These are phyloP conservation scores for Drosophila nigromelanica DNA, from an alignment of 1,140 invertebrate species.

Conservation along the genomic window DNA sequence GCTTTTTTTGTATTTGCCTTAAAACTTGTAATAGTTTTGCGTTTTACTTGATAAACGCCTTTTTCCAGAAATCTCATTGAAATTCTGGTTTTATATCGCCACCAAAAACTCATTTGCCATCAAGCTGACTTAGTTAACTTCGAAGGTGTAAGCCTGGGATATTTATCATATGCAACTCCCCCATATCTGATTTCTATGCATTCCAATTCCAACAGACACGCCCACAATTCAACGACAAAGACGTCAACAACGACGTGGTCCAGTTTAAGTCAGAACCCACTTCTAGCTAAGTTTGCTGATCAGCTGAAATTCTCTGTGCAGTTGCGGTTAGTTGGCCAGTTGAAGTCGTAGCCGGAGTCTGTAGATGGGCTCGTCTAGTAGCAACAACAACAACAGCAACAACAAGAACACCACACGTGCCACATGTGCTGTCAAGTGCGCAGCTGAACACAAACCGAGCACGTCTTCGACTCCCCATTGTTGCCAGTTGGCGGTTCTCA, in stretches of 20 bases:
- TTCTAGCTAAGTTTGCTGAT: not conserved
- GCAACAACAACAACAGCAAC: constrained; percentile 38
- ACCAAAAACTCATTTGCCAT: not conserved
- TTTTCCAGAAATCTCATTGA: not conserved
- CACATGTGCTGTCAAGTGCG: constrained; percentile 77
- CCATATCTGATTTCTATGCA: constrained; percentile 7
- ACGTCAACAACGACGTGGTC: constrained; percentile 3
- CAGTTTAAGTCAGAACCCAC: constrained; percentile 24
- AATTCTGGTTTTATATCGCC: not conserved
- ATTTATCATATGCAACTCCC: constrained; percentile 47
- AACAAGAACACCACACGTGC: constrained; percentile 61
- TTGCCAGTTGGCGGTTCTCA: constrained; percentile 44
- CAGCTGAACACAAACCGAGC: constrained; percentile 33
- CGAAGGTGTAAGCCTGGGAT: constrained; percentile 57
- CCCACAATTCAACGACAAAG: constrained; percentile 23
- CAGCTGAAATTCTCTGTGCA: constrained; percentile 1
- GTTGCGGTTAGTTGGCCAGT: constrained; percentile 15
- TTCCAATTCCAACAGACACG: constrained; percentile 15
- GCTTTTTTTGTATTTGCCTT: too few relatives aligned
- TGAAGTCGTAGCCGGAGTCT: not conserved
- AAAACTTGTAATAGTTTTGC: too few relatives aligned
- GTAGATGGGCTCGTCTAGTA: not conserved
- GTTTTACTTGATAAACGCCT: too few relatives aligned
- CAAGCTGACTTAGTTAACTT: constrained; percentile 35
- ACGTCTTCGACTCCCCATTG: constrained; percentile 45